These are phyloP conservation scores for Prosapia bicincta DNA, from an alignment of 2,888 invertebrate species.

Conservation along the genomic window DNA sequence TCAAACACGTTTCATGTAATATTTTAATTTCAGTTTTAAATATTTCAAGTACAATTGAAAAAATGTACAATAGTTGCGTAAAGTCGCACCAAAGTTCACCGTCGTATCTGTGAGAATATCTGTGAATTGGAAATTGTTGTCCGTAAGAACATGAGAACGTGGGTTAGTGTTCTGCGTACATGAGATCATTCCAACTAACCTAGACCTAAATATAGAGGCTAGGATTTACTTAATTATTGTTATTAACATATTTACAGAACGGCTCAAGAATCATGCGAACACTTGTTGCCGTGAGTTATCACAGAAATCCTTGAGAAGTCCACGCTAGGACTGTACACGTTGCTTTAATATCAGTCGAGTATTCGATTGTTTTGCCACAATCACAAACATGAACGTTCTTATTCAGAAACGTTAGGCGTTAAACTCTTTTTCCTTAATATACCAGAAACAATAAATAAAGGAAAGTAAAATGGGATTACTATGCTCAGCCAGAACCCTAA, in stretches of 20 bases:
- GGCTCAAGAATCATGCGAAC: not conserved
- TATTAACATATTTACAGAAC: not conserved
- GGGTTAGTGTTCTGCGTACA: not conserved
- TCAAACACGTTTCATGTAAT: too few relatives aligned
- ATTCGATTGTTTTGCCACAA: too few relatives aligned
- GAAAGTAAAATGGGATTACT: too few relatives aligned
- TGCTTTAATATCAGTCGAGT: too few relatives aligned
- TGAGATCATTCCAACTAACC: not conserved
- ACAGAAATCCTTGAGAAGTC: not conserved
- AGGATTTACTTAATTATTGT: not conserved
- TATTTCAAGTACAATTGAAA: not conserved
- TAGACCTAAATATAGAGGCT: not conserved
- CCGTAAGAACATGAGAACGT: not conserved
- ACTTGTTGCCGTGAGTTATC: not conserved
- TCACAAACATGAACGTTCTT: too few relatives aligned
- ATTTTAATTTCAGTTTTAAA: too few relatives aligned
- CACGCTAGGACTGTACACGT: not conserved
- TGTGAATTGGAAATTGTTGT: not conserved
- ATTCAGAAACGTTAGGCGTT: too few relatives aligned
- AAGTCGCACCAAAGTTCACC: not conserved
- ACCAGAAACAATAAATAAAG: too few relatives aligned
- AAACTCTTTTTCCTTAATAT: too few relatives aligned
- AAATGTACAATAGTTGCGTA: not conserved
- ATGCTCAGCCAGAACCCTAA: too few relatives aligned
- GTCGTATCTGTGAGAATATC: not conserved